These are phyloP conservation scores for Phycodurus eques DNA, from an alignment of 2,113 vertebrate species.

Conservation along the genomic window DNA sequence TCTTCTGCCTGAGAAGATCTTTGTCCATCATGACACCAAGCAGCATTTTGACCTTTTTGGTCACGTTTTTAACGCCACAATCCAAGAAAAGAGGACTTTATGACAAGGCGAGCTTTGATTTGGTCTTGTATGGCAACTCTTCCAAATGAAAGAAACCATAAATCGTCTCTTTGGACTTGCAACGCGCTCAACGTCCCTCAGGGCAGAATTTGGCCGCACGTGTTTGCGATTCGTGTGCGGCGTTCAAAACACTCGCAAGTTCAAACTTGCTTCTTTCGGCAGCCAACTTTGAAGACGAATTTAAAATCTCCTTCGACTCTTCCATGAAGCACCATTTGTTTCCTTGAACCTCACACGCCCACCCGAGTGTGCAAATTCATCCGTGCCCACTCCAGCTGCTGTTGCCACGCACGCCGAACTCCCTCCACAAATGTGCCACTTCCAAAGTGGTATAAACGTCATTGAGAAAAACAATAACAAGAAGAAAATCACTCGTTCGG, in stretches of 20 bases:
- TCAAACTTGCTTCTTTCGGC: neutral
- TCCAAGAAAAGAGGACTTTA: too few relatives aligned
- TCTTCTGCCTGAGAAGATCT: too few relatives aligned
- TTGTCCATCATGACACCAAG: too few relatives aligned
- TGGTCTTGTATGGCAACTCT: too few relatives aligned
- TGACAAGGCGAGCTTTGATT: too few relatives aligned
- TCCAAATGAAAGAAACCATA: neutral
- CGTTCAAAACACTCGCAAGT: neutral
- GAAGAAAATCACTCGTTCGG: neutral
- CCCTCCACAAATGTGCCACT: conserved; percentile 10
- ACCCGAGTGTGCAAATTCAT: neutral
- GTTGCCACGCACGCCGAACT: conserved; percentile 18
- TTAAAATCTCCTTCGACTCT: too few relatives aligned
- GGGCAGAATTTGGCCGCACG: neutral
- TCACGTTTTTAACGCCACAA: too few relatives aligned
- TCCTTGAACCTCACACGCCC: too few relatives aligned
- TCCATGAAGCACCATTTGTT: too few relatives aligned
- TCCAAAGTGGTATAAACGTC: neutral
- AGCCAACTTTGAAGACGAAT: too few relatives aligned
- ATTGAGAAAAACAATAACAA: neutral
- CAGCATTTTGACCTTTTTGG: too few relatives aligned
- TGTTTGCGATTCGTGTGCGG: neutral
- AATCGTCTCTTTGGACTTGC: neutral
- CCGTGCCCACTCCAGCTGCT: neutral
- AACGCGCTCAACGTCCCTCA: neutral